Evolutionary conservation across 2,113 vertebrate species (phyloP).

Genomic region (Phrynosoma blainvillii): DNA sequence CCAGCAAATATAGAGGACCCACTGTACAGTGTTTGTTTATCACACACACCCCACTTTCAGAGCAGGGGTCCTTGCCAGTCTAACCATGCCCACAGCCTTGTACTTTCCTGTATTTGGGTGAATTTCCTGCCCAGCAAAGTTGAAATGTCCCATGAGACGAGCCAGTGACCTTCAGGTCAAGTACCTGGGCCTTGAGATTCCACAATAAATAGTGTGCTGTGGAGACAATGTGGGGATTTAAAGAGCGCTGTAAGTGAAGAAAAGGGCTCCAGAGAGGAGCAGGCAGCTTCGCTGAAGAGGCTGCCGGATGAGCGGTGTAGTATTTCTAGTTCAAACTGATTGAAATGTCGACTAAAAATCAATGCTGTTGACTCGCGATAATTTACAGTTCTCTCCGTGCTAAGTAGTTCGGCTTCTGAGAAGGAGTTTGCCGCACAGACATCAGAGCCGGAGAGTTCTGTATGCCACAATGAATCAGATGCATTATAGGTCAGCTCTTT

Average conservation of each 20-base stretch:
- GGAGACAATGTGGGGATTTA: slow-evolving; percentile 74
- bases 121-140: not conserved
- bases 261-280: slow-evolving; percentile 61
- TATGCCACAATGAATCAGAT: slow-evolving; percentile 72
- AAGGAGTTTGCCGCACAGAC: slow-evolving; percentile 61
- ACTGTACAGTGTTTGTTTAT: not conserved
- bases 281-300: slow-evolving; percentile 67
- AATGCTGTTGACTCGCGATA: slow-evolving; percentile 82
- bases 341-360: slow-evolving; percentile 83
- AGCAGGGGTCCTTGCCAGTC: not conserved
- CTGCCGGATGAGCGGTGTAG: slow-evolving; percentile 70
- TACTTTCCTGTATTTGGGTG: not conserved
- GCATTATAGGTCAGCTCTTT: slow-evolving; percentile 81
- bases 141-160: slow-evolving; percentile 64
- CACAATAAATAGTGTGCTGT: slow-evolving; percentile 66
- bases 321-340: slow-evolving; percentile 82
- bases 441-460: slow-evolving; percentile 58
- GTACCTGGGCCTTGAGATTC: slow-evolving; percentile 70
- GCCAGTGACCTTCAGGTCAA: slow-evolving; percentile 68
- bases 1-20: no score
- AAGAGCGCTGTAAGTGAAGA: slow-evolving; percentile 59
- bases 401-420: slow-evolving; percentile 69
- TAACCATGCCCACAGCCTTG: accelerated
- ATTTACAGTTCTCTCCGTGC: slow-evolving; percentile 75
- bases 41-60: no score